Percentiles rank a stretch among this genome's conserved stretches.
phyloP scores from a whole-genome alignment of 2,888 invertebrate genomes.

The Steinernema hermaphroditum region DNA sequence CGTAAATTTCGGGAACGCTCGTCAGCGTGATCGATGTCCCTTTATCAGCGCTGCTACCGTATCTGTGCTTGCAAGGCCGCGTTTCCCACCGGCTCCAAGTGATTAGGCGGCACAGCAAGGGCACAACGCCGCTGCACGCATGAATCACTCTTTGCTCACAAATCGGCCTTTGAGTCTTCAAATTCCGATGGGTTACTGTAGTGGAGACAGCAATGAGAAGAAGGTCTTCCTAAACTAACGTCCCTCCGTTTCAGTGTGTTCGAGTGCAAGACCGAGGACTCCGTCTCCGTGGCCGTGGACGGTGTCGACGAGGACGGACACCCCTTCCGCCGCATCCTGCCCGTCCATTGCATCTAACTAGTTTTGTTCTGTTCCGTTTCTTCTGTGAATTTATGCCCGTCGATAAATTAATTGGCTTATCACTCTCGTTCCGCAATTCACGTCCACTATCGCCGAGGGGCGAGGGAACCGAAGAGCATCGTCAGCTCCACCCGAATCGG shows the following conservation, averaged over 20 bases:
- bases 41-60: slow-evolving; percentile 25
- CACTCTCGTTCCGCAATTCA: too few species aligned
- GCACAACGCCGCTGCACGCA: background rate
- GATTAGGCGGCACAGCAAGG: background rate
- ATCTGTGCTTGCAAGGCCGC: background rate
- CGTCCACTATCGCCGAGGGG: slow-evolving; percentile 9
- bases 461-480: background rate
- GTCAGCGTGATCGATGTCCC: background rate
- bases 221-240: too few species aligned
- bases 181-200: slow-evolving; percentile 22
- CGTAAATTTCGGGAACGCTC: background rate
- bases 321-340: slow-evolving; percentile 50
- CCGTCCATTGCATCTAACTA: slow-evolving; percentile 44
- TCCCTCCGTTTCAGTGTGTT: slow-evolving; percentile 40
- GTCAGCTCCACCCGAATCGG: slow-evolving; percentile 22
- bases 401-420: too few species aligned
- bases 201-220: too few species aligned
- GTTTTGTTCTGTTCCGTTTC: too few species aligned
- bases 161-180: slow-evolving; percentile 31
- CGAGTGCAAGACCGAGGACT: slow-evolving; percentile 40
- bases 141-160: background rate
- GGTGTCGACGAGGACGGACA: slow-evolving; percentile 51
- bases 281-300: slow-evolving; percentile 47
- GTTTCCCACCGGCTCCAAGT: background rate
- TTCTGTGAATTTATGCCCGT: too few species aligned